Conservation (phyloP, 1,140 invertebrate species). For the Hycleus phaleratus region DNA sequence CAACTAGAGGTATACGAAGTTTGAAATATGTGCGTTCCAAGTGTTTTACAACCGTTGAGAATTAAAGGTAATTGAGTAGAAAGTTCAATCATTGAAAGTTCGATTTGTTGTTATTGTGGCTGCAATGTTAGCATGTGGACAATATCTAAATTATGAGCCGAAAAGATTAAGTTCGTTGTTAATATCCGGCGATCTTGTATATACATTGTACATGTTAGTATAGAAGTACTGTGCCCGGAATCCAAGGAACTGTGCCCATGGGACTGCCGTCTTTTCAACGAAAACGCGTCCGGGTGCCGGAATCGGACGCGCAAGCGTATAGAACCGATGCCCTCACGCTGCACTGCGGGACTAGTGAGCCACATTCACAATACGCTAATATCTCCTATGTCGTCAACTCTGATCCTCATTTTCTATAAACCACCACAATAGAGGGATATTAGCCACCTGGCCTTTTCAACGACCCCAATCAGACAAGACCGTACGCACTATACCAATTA, state of each 20-base stretch:
- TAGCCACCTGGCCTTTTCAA: neutral
- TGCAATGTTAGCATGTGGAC: too few species aligned
- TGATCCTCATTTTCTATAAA: neutral
- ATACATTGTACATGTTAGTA: slow-evolving; percentile 26
- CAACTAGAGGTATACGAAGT: too few species aligned
- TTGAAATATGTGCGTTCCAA: too few species aligned
- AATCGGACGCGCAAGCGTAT: slow-evolving; percentile 15
- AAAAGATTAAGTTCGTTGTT: neutral
- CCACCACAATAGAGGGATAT: too few species aligned
- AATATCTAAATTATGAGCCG: too few species aligned
- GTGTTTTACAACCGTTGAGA: too few species aligned
- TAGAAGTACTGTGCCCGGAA: slow-evolving; percentile 20
- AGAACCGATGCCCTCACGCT: slow-evolving; percentile 14
- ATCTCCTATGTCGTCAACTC: slow-evolving; percentile 9
- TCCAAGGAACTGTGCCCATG: slow-evolving; percentile 26
- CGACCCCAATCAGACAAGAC: slow-evolving; percentile 1
- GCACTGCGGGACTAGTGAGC: slow-evolving; percentile 23
- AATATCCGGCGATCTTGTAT: slow-evolving; percentile 11
- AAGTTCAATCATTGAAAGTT: too few species aligned
- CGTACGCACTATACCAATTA: slow-evolving; percentile 6
- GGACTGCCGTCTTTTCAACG: slow-evolving; percentile 23
- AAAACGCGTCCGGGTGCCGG: slow-evolving; percentile 20
- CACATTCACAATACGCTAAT: slow-evolving; percentile 22
- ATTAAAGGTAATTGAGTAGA: too few species aligned
- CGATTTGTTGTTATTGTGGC: too few species aligned